Percentiles rank a stretch among this genome's conserved stretches.
These are phyloP conservation scores for Bursaphelenchus okinawaensis DNA, from an alignment of 2,888 invertebrate species.

Conservation along the genomic window DNA sequence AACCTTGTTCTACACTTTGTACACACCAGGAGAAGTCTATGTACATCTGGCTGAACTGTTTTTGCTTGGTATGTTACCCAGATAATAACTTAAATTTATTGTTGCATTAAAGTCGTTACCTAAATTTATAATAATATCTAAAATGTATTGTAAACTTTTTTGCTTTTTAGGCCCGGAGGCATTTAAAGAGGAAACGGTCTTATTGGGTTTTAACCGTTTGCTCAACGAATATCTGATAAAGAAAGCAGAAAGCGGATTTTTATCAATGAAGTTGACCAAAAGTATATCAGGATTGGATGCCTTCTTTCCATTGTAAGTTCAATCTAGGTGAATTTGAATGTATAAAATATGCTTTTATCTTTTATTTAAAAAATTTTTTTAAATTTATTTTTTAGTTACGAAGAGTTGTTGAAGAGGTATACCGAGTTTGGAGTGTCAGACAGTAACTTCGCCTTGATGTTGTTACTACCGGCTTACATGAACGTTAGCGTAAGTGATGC, in stretches of 20 bases:
- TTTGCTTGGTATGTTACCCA: constrained; percentile 33
- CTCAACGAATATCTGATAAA: constrained; percentile 32
- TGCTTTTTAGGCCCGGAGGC: constrained; percentile 33
- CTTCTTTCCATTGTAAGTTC: constrained; percentile 47
- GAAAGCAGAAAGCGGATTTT: constrained; percentile 26
- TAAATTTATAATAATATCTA: no score
- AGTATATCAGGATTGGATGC: constrained; percentile 46
- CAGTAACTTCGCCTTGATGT: constrained; percentile 29
- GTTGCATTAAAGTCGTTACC: no score
- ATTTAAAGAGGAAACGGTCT: constrained; percentile 34
- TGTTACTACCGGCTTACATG: constrained; percentile 31
- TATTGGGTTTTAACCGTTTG: constrained; percentile 24
- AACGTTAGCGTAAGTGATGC: constrained; percentile 25
- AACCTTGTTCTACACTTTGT: constrained; percentile 22
- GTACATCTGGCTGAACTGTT: constrained; percentile 41
- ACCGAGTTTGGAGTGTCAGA: constrained; percentile 42
- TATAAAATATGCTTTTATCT: background rate
- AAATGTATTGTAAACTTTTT: background rate
- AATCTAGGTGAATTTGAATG: background rate
- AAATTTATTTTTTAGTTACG: constrained; percentile 34
- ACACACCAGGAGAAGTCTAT: constrained; percentile 39
- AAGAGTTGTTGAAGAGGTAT: constrained; percentile 40
- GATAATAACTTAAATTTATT: no score
- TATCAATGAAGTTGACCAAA: constrained; percentile 32
- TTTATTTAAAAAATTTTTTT: constrained; percentile 15